Percentiles rank a stretch among this genome's conserved stretches.
phyloP scores from a whole-genome alignment of 2,888 invertebrate genomes.

The Thyatira batis region DNA sequence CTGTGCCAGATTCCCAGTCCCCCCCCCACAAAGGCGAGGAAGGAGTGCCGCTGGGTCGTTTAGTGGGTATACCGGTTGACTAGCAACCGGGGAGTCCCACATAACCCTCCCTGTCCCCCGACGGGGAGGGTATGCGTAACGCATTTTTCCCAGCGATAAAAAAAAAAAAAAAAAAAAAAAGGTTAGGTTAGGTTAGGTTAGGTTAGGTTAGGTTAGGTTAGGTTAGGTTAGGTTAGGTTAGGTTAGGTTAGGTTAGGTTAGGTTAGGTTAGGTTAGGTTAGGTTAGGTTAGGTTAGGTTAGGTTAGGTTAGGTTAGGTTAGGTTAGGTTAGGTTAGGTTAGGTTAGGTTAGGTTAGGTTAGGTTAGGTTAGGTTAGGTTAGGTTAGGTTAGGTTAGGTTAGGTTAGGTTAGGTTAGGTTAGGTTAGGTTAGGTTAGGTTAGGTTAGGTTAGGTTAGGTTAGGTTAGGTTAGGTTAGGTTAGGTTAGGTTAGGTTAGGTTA shows the following conservation, averaged over 20 bases:
- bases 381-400: slow-evolving; percentile 2
- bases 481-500: slow-evolving; percentile 25
- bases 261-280: slow-evolving; percentile 2
- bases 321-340: slow-evolving; percentile 2
- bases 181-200: neutral
- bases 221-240: slow-evolving; percentile 2
- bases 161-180: neutral
- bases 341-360: slow-evolving; percentile 2
- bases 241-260: slow-evolving; percentile 2
- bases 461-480: slow-evolving; percentile 26
- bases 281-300: slow-evolving; percentile 2
- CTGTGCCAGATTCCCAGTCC: too few species aligned
- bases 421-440: slow-evolving; percentile 2
- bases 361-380: slow-evolving; percentile 2
- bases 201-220: slow-evolving; percentile 2
- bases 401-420: slow-evolving; percentile 2
- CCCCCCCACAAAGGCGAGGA: too few species aligned
- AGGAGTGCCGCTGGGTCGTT: too few species aligned
- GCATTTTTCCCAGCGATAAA: neutral
- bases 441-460: slow-evolving; percentile 19
- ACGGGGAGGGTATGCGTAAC: neutral
- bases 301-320: slow-evolving; percentile 2
- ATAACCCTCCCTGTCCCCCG: too few species aligned
- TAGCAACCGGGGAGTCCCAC: too few species aligned
- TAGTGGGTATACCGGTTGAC: too few species aligned